Base-by-base conservation (phyloP, 2,113 vertebrate species). In the Chiloscyllium plagiosum region DNA sequence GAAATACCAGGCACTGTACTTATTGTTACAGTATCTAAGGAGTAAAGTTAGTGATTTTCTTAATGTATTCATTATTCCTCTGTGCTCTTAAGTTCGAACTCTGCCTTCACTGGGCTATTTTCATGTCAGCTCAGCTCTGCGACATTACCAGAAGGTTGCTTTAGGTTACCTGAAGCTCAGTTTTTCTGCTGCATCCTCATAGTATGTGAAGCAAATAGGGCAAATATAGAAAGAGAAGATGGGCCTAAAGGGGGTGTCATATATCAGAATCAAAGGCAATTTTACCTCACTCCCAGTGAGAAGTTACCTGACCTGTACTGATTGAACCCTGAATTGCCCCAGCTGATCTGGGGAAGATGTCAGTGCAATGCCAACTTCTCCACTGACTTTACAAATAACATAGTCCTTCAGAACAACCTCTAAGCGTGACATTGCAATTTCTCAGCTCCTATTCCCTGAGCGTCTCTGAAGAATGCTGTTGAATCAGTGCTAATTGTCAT, bases 401-500 rank as follows among this genome's bases (percentile, higher is more conserved):
- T n/a, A n/a, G 52, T 56, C 87, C 87, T 92, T 92, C 83, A 50
- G 56, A 92, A 92, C 29, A 92, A 92, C 52, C 29, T 89, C 50
- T 26, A 29, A 12, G 86, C 50, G 13, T 92, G 87, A 65, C 87
- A 65, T 65, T 92, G 52, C 87, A 92, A 33, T 92, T 92, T n/a
- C 52, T 17, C 33, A 65, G 33, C 87, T 92, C 33, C 87, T 65
- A 37, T 65, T 65, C 56, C 56, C 56, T 65, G 4, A 13, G 56
- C 5, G 12, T n/a, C 56, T 92, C 56, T 4, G 56, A 92, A 56
- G 87, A 92, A 65, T 29, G 19, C n/a, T 90, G 87, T 33, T 61
- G 87, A 61, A 90, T 65, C 87, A 61, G 87, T 65, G 87, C 56
- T 61, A 92, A 92, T 92, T 92, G 87, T 15, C 87, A 61, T 61